phyloP scores from a whole-genome alignment of 2,113 vertebrate species.

The Speoplatyrhinus poulsoni region DNA sequence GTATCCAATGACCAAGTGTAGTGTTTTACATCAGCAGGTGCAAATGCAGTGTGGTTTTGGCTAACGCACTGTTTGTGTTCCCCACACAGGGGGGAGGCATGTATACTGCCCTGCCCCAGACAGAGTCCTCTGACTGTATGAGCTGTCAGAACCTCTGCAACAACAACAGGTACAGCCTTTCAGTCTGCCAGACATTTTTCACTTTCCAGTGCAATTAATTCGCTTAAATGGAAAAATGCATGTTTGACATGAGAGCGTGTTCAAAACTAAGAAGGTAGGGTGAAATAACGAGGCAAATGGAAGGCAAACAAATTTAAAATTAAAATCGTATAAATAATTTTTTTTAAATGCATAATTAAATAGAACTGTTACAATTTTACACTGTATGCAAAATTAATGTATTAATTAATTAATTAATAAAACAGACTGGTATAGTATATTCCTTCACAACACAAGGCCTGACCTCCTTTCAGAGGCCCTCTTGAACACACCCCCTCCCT shows the following conservation, averaged over 20 bases:
- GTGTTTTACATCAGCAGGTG: neutral
- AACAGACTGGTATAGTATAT: neutral
- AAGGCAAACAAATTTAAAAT: too few relatives aligned
- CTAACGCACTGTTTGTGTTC: constrained; percentile 16
- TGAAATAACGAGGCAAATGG: too few relatives aligned
- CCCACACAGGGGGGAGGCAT: constrained; percentile 79
- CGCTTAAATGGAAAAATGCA: too few relatives aligned
- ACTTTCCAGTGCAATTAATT: too few relatives aligned
- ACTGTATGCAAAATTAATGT: too few relatives aligned
- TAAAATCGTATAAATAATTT: too few relatives aligned
- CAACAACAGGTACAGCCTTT: constrained; percentile 87
- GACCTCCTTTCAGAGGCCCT: constrained; percentile 11
- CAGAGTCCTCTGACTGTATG: constrained; percentile 83
- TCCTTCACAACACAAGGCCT: neutral
- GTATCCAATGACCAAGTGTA: neutral
- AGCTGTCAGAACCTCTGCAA: constrained; percentile 93
- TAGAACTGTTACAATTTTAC: too few relatives aligned
- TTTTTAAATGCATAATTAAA: too few relatives aligned
- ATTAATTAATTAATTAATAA: too few relatives aligned
- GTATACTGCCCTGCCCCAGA: constrained; percentile 83
- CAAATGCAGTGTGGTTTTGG: neutral
- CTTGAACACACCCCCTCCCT: constrained; percentile 8
- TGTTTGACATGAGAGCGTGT: too few relatives aligned
- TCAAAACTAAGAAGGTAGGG: too few relatives aligned
- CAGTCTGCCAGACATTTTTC: too few relatives aligned